Conservation (phyloP, 2,888 invertebrate genomes). For the Drosophila prostipennis region DNA sequence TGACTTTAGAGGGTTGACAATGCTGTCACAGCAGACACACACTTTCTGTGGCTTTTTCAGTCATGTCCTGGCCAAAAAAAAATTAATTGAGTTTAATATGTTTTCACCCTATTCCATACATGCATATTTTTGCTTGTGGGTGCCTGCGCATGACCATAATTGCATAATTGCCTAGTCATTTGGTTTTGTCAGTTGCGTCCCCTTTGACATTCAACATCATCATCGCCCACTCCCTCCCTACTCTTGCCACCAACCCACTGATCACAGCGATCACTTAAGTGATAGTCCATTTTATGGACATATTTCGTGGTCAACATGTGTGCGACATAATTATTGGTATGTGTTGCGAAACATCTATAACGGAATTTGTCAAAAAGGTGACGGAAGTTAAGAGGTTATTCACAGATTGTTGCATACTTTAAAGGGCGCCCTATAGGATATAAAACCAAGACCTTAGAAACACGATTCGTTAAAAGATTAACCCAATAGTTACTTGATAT, state of each 20-base stretch:
- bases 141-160: constrained; percentile 68
- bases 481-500: not conserved
- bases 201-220: constrained; percentile 23
- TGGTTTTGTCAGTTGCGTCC: constrained; percentile 70
- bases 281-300: constrained; percentile 75
- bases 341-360: constrained; percentile 67
- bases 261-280: constrained; percentile 66
- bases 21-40: constrained; percentile 59
- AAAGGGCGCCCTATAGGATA: not conserved
- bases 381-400: constrained; percentile 18
- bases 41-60: constrained; percentile 60
- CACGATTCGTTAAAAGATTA: no score
- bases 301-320: constrained; percentile 69
- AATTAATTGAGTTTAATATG: constrained; percentile 79
- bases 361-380: constrained; percentile 61
- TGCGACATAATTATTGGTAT: constrained; percentile 75
- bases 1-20: constrained; percentile 47
- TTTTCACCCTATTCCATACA: constrained; percentile 10
- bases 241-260: not conserved
- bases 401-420: constrained; percentile 48
- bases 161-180: constrained; percentile 79
- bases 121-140: constrained; percentile 21
- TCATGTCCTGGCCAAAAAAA: constrained; percentile 48
- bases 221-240: constrained; percentile 1
- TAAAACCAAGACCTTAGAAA: no score